Evolutionary conservation across 2,113 vertebrate genomes (phyloP).

Genomic region (Ictalurus punctatus): DNA sequence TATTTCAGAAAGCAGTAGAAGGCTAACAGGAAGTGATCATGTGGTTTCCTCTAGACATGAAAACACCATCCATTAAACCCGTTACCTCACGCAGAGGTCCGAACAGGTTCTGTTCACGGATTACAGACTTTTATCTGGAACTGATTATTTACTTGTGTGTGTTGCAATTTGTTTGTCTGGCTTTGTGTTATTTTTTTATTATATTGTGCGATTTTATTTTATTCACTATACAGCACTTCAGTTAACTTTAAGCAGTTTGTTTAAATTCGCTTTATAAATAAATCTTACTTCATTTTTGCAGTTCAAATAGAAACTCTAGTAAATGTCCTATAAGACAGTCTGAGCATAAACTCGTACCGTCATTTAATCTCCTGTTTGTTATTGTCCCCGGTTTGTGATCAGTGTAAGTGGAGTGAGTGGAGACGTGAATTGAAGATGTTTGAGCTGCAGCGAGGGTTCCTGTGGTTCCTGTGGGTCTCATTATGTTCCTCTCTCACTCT

Average conservation of each 20-base stretch:
- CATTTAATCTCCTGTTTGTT: background rate
- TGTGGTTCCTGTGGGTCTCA: conserved; percentile 23
- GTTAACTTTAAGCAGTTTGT: background rate
- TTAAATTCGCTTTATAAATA: background rate
- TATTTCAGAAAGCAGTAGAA: background rate
- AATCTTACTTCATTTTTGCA: background rate
- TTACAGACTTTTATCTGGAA: background rate
- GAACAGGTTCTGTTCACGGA: background rate
- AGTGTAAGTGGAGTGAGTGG: background rate
- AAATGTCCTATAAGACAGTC: background rate
- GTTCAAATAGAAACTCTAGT: background rate
- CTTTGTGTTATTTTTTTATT: background rate
- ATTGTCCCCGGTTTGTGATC: background rate
- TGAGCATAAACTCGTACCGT: background rate
- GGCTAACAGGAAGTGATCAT: conserved; percentile 22
- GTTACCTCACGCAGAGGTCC: background rate
- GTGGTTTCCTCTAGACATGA: background rate
- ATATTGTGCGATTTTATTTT: background rate
- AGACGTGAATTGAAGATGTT: conserved; percentile 34
- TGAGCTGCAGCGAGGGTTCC: background rate
- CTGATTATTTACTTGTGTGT: background rate
- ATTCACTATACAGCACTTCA: too few relatives aligned
- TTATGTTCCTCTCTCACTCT: conserved; percentile 12
- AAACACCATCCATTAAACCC: background rate
- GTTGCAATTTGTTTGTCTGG: too few relatives aligned